A percentile compares a stretch with the other conserved stretches of the same genome.
Conservation (phyloP, 1,140 invertebrate genomes). For the Teleopsis dalmanni region DNA sequence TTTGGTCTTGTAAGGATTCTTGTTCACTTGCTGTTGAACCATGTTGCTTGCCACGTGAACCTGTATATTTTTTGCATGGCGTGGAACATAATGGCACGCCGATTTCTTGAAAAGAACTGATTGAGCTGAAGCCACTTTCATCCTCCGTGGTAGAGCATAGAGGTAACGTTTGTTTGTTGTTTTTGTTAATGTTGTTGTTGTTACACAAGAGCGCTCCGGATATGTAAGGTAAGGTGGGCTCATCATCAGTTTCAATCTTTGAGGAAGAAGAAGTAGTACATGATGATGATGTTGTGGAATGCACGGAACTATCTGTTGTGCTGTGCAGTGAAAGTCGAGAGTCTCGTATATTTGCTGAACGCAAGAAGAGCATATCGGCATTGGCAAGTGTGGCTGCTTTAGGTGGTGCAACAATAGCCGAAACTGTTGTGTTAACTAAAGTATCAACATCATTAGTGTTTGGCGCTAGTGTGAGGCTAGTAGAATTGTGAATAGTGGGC, state of each 20-base stretch:
- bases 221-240: conserved; percentile 11
- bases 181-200: too few relatives aligned
- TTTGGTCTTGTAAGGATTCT: too few relatives aligned
- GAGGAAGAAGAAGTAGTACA: conserved; percentile 25
- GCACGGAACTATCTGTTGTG: conserved; percentile 41
- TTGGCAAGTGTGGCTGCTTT: conserved; percentile 9
- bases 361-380: conserved; percentile 36
- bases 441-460: conserved; percentile 5
- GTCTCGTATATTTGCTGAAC: conserved; percentile 35
- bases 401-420: not conserved
- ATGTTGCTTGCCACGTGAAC: not conserved
- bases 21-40: too few relatives aligned
- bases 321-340: conserved; percentile 38
- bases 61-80: too few relatives aligned
- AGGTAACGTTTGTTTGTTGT: conserved; percentile 15
- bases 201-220: conserved; percentile 3
- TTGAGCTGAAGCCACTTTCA: conserved; percentile 74
- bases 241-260: conserved; percentile 41
- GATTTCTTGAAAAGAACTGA: conserved; percentile 72
- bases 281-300: conserved; percentile 42
- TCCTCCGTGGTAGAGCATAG: conserved; percentile 51
- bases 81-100: conserved; percentile 52
- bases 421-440: not conserved
- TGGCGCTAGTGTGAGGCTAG: conserved; percentile 16
- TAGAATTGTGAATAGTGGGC: conserved; percentile 22